A percentile compares a stretch with the other conserved stretches of the same genome.
Conservation (phyloP, 2,113 vertebrate genomes). For the Percopsis transmontana region DNA sequence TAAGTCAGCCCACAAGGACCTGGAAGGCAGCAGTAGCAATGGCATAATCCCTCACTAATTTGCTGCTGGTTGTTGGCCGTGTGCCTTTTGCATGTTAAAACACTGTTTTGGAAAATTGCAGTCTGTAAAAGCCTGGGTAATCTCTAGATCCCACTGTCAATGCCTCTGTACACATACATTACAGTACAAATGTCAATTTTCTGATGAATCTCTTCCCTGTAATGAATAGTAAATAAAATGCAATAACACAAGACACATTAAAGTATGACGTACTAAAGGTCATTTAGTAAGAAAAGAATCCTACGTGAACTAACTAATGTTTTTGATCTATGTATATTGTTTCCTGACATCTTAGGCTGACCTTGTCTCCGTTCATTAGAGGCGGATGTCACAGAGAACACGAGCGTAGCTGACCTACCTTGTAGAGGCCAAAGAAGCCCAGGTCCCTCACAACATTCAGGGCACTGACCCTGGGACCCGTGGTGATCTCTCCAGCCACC, state of each 20-base stretch:
- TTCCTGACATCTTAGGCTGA: slow-evolving; percentile 39
- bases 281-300: not conserved
- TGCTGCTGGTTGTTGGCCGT: slow-evolving; percentile 49
- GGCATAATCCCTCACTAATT: slow-evolving; percentile 62
- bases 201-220: slow-evolving; percentile 9
- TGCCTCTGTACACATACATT: slow-evolving; percentile 20
- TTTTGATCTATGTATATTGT: not conserved
- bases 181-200: slow-evolving; percentile 5
- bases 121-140: slow-evolving; percentile 47
- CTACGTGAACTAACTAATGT: not conserved
- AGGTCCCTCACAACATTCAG: slow-evolving; percentile 89
- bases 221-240: not conserved
- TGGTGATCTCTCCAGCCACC: slow-evolving; percentile 97
- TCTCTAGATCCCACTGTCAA: slow-evolving; percentile 35
- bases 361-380: slow-evolving; percentile 53
- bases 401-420: slow-evolving; percentile 82
- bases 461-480: slow-evolving; percentile 92
- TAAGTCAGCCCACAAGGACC: slow-evolving; percentile 64
- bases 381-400: slow-evolving; percentile 38
- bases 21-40: slow-evolving; percentile 65
- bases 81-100: slow-evolving; percentile 50
- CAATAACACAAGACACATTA: not conserved
- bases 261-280: not conserved
- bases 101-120: slow-evolving; percentile 63
- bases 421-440: slow-evolving; percentile 97